Conservation (phyloP, 2,113 vertebrate genomes). For the Smithornis capensis region DNA sequence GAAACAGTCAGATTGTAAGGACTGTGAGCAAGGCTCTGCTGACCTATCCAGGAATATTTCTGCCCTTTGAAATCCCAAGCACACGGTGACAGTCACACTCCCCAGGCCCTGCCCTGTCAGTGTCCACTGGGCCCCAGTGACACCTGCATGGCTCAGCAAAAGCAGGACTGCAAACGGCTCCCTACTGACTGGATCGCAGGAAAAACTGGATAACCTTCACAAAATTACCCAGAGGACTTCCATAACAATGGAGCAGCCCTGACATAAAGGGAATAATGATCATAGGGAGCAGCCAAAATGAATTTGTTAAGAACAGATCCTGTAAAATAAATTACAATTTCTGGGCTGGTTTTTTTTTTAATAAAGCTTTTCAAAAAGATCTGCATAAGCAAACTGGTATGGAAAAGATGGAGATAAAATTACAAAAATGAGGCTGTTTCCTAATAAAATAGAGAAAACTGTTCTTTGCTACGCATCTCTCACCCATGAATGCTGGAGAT, state of each 20-base stretch:
- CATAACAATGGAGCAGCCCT: not conserved
- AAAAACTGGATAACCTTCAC: not conserved
- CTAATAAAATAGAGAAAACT: not conserved
- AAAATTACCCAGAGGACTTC: not conserved
- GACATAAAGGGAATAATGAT: not conserved
- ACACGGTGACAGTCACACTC: accelerated
- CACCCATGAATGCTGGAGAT: not conserved
- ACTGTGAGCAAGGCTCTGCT: not conserved
- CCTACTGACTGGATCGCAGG: not conserved
- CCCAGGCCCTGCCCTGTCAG: not conserved
- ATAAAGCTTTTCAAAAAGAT: not conserved
- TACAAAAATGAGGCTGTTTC: not conserved
- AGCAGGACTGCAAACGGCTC: not conserved
- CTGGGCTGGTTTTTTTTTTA: not conserved
- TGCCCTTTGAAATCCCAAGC: not conserved
- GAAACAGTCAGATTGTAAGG: accelerated
- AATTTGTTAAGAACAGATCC: not conserved
- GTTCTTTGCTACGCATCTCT: not conserved
- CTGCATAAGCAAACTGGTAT: not conserved
- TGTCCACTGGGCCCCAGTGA: not conserved
- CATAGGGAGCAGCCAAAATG: not conserved
- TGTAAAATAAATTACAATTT: not conserved
- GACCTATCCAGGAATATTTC: not conserved
- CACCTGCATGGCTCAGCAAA: not conserved
- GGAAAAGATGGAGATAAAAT: not conserved